These are phyloP conservation scores for Drosophila formosana DNA, from an alignment of 2,888 invertebrate species.

Conservation along the genomic window DNA sequence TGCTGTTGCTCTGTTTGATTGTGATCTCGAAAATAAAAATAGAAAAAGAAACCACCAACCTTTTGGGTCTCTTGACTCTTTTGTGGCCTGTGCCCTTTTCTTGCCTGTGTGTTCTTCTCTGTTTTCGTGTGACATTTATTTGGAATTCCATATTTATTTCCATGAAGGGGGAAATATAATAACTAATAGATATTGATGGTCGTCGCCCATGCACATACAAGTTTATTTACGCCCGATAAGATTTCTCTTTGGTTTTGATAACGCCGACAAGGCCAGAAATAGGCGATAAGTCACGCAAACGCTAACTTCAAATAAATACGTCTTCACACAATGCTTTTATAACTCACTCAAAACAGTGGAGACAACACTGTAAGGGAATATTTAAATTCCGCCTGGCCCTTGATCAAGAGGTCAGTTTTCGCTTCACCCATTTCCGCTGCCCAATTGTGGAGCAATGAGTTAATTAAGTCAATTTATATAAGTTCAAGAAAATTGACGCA, in stretches of 20 bases:
- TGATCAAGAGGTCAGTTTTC: constrained; percentile 64
- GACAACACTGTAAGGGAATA: not conserved
- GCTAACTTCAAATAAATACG: constrained; percentile 8
- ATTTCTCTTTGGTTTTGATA: constrained; percentile 60
- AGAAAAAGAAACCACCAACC: constrained; percentile 39
- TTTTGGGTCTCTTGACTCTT: constrained; percentile 43
- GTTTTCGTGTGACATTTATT: constrained; percentile 56
- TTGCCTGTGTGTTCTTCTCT: constrained; percentile 1
- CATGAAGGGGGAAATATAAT: constrained; percentile 37
- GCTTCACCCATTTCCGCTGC: constrained; percentile 65
- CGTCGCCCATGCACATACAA: constrained; percentile 20
- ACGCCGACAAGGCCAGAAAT: constrained; percentile 62
- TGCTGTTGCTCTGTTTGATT: constrained; percentile 57
- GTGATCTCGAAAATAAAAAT: constrained; percentile 49
- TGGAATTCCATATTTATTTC: constrained; percentile 47
- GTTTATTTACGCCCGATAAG: constrained; percentile 53
- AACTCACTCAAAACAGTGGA: not conserved
- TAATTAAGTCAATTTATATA: constrained; percentile 68
- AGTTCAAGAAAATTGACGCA: constrained; percentile 67
- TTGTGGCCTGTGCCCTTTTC: constrained; percentile 34
- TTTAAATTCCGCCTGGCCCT: constrained; percentile 20
- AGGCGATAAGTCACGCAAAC: constrained; percentile 44
- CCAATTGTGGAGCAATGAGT: constrained; percentile 49
- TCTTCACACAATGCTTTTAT: not conserved
- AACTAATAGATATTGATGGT: constrained; percentile 58